These are phyloP conservation scores for Solenodon paradoxus DNA, from an alignment of 2,113 vertebrate species.

Conservation along the genomic window DNA sequence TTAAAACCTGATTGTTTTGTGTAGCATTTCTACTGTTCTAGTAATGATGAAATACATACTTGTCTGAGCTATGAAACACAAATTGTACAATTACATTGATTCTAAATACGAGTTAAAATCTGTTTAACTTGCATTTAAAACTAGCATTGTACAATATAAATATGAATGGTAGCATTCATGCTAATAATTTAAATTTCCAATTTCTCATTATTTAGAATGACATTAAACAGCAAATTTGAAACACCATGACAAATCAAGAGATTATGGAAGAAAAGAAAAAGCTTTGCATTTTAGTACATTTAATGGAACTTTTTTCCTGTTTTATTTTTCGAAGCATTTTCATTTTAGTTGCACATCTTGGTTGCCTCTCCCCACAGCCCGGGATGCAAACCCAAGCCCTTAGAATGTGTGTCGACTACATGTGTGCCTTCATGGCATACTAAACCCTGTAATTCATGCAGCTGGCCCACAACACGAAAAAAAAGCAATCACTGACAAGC, in stretches of 20 bases:
- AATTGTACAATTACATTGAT: background rate
- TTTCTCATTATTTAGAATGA: background rate
- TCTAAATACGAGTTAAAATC: background rate
- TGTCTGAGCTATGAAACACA: background rate
- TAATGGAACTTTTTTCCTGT: background rate
- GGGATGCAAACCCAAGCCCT: too few species aligned
- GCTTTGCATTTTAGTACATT: slow-evolving; percentile 19
- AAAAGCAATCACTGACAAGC: background rate
- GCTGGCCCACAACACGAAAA: background rate
- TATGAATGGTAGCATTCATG: background rate
- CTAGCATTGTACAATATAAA: background rate
- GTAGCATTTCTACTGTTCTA: background rate
- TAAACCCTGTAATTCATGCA: background rate
- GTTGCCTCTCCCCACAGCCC: too few species aligned
- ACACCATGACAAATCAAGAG: background rate
- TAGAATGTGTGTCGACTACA: too few species aligned
- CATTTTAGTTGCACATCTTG: too few species aligned
- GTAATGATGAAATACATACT: background rate
- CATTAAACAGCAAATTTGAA: slow-evolving; percentile 3
- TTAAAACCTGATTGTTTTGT: background rate
- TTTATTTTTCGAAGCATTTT: background rate
- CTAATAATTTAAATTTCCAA: slow-evolving; percentile 16
- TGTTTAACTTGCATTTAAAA: slow-evolving; percentile 10
- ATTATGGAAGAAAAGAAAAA: background rate
- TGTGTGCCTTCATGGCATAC: background rate